Evolutionary conservation across 1,140 invertebrate species (phyloP), one percentile per base, ranked within the genome.

Genomic region (Drosophila dunni): DNA sequence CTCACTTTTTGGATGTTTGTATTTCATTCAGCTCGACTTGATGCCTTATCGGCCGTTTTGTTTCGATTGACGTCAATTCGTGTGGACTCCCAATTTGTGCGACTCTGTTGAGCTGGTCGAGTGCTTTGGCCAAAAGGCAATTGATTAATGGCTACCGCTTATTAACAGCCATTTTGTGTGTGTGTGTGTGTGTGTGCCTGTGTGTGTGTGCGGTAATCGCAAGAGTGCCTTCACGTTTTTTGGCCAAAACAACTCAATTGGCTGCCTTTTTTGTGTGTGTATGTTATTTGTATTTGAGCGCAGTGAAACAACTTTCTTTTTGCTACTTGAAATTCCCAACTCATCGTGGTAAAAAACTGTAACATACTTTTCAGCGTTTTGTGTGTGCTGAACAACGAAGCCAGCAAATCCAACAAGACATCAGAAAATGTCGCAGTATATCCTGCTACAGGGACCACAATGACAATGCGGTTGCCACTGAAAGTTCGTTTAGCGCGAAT

Each of bases 91-190:
- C 61, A 64, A 64, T 56, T 71, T 58, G 63, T 48, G 48, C 5
- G n/a, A 8, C 10, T 50, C 7, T n/a, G n/a, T 54, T 24, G 46
- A 74, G 15, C 17, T 17, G 68, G 17, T 66, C 13, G 63, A 65
- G 51, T 69, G 75, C 45, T 34, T 29, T 51, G 36, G 45, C 38
- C 24, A 29, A 33, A 36, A 34, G 60, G 20, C 73, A 77, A 79
- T 83, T 86, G 79, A 86, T 86, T 86, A 88, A 89, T 83, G 83
- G 45, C 58, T 68, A 20, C 15, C 60, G 67, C 51, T 71, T 82
- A 88, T 82, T 88, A 82, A 64, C 75, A 53, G 54, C 36, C 46
- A 74, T 56, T 78, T 79, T 64, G 67, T 48, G 58, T 63, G 5
- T 29, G 24, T 63, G 5, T 29, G 24, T 29, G 3, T 29, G 24